phyloP scores from a whole-genome alignment of 2,113 vertebrate genomes.

The Pampusana beccarii region DNA sequence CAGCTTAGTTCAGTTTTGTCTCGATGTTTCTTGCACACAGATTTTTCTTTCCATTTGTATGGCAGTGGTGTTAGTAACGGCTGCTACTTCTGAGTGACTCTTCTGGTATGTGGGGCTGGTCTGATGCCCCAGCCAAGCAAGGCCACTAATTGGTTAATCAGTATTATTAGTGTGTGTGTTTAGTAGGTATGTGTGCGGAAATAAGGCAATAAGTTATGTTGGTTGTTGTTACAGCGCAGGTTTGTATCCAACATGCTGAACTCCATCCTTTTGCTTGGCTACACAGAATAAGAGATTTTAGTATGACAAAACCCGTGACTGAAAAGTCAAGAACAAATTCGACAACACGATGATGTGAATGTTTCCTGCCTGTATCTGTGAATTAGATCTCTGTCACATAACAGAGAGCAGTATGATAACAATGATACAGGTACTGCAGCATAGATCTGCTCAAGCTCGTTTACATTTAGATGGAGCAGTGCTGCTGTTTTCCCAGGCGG shows the following conservation, averaged over 20 bases:
- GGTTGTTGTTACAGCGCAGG: neutral
- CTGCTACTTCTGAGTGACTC: accelerated
- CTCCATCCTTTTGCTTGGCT: neutral
- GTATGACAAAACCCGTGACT: neutral
- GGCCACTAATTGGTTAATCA: neutral
- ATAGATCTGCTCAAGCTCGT: neutral
- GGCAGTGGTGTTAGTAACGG: neutral
- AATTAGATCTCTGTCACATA: neutral
- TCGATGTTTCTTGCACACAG: neutral
- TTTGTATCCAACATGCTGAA: neutral
- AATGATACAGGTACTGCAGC: neutral
- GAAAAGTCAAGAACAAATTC: neutral
- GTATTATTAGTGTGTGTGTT: neutral
- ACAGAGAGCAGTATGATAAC: neutral
- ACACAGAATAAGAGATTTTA: neutral
- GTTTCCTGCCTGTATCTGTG: neutral
- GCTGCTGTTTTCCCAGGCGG: neutral
- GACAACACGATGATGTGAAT: neutral
- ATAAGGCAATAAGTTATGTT: neutral
- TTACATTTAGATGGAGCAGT: neutral
- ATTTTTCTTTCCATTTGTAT: neutral
- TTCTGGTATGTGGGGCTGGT: neutral
- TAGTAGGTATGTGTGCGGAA: neutral
- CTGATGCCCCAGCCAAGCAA: neutral
- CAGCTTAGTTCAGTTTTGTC: neutral